Percentiles rank a stretch among this genome's conserved stretches.
phyloP scores from a whole-genome alignment of 2,888 invertebrate genomes.

The Tipula lateralis region DNA sequence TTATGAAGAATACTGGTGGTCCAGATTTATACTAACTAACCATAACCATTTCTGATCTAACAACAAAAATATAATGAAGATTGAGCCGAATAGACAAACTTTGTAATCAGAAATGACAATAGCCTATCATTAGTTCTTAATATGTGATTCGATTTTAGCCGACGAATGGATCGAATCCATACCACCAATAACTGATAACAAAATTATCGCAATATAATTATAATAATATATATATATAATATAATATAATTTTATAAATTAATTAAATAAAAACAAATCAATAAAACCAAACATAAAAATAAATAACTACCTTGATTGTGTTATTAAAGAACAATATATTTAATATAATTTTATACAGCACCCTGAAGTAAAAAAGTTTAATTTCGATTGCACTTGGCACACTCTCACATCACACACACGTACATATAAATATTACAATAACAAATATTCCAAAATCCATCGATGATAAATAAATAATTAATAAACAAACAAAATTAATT shows the following conservation, averaged over 20 bases:
- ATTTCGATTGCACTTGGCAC: not conserved
- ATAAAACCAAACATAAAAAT: not conserved
- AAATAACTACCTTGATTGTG: slow-evolving; percentile 12
- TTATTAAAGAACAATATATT: slow-evolving; percentile 7
- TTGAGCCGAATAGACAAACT: too few relatives aligned
- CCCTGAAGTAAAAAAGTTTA: slow-evolving; percentile 3
- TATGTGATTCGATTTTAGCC: too few relatives aligned
- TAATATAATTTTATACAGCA: slow-evolving; percentile 3
- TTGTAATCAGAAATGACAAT: too few relatives aligned
- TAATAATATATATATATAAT: too few relatives aligned
- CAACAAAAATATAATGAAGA: too few relatives aligned
- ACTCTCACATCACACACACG: not conserved
- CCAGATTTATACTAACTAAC: too few relatives aligned
- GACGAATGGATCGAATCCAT: not conserved
- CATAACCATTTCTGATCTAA: too few relatives aligned
- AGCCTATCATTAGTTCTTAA: too few relatives aligned
- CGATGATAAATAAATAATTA: not conserved
- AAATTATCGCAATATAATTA: too few relatives aligned
- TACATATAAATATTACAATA: not conserved
- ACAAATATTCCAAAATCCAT: not conserved
- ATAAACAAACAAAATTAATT: not conserved
- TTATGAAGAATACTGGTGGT: too few relatives aligned
- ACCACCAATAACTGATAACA: not conserved
- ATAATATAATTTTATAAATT: not conserved
- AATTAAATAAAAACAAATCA: not conserved